Percentiles rank a stretch among this genome's conserved stretches.
Evolutionary conservation across 2,888 invertebrate genomes (phyloP).

Genomic region (Stenchaetothrips biformis): DNA sequence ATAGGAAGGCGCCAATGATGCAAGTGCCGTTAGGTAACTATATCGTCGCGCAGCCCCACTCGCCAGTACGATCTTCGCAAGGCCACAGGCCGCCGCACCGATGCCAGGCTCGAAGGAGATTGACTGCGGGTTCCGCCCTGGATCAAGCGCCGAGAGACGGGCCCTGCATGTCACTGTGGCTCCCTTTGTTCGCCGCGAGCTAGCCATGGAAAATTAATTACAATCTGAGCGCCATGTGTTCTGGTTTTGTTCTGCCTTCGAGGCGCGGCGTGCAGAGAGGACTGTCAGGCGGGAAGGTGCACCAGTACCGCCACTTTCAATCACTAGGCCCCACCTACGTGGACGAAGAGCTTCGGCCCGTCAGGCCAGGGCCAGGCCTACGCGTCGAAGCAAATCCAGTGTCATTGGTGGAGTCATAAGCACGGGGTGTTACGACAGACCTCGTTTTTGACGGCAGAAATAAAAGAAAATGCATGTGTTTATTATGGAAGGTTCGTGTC

Average conservation of each 20-base stretch:
- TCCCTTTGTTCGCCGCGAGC: constrained; percentile 7
- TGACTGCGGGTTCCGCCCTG: neutral
- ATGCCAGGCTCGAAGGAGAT: neutral
- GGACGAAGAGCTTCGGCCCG: too few species aligned
- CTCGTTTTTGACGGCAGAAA: too few species aligned
- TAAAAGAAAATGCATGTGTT: too few species aligned
- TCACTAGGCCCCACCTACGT: too few species aligned
- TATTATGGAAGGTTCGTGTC: too few species aligned
- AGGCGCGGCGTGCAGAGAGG: too few species aligned
- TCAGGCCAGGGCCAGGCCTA: too few species aligned
- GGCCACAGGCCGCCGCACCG: neutral
- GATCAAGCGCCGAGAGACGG: neutral
- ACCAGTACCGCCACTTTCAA: too few species aligned
- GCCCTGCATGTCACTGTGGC: neutral
- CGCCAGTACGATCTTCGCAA: neutral
- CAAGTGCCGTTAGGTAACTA: constrained; percentile 24
- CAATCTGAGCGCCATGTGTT: neutral
- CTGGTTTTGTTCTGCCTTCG: constrained; percentile 1
- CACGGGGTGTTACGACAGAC: too few species aligned
- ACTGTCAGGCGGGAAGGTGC: too few species aligned
- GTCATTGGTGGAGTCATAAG: too few species aligned
- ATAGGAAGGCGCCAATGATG: constrained; percentile 2
- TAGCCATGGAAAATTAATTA: constrained; percentile 8
- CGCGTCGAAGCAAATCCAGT: too few species aligned
- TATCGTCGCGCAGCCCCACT: neutral